Conservation (phyloP, 1,140 invertebrate species). For the Rhagoletis zephyria region DNA sequence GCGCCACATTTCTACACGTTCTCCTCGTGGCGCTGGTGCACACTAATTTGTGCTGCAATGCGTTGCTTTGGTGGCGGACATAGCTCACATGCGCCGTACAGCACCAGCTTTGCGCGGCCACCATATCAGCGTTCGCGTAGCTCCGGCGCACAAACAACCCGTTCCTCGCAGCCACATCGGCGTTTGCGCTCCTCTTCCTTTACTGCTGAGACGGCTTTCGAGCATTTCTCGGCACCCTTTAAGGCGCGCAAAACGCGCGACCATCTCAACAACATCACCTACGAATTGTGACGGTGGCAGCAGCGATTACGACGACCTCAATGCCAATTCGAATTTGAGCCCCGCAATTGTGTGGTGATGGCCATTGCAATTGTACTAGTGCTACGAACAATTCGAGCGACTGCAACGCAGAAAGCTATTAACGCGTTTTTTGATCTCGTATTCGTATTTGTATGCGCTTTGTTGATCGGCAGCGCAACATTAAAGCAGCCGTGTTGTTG, state of each 20-base stretch:
- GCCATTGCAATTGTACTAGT: background rate
- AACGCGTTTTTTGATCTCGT: conserved; percentile 49
- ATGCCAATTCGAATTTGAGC: conserved; percentile 43
- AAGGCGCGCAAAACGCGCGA: conserved; percentile 70
- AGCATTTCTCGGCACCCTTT: conserved; percentile 70
- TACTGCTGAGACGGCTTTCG: conserved; percentile 67
- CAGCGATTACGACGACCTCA: conserved; percentile 11
- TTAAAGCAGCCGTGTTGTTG: background rate
- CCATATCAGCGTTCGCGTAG: conserved; percentile 54
- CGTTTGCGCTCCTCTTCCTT: conserved; percentile 66
- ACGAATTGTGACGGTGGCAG: conserved; percentile 71
- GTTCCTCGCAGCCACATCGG: conserved; percentile 61
- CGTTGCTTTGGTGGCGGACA: conserved; percentile 70
- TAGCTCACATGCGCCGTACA: conserved; percentile 64
- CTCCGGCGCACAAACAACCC: conserved; percentile 50
- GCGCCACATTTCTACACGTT: conserved; percentile 66
- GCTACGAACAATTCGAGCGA: conserved; percentile 8
- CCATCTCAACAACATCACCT: conserved; percentile 71
- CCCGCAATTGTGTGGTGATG: background rate
- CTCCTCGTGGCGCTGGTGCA: conserved; percentile 71
- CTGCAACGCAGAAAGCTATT: conserved; percentile 1
- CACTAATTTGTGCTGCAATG: conserved; percentile 70
- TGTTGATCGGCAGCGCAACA: background rate
- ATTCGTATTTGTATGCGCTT: conserved; percentile 46
- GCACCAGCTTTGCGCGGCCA: conserved; percentile 64